These are phyloP conservation scores for Oreochromis mossambicus DNA, from an alignment of 2,797 vertebrate species.

Conservation along the genomic window DNA sequence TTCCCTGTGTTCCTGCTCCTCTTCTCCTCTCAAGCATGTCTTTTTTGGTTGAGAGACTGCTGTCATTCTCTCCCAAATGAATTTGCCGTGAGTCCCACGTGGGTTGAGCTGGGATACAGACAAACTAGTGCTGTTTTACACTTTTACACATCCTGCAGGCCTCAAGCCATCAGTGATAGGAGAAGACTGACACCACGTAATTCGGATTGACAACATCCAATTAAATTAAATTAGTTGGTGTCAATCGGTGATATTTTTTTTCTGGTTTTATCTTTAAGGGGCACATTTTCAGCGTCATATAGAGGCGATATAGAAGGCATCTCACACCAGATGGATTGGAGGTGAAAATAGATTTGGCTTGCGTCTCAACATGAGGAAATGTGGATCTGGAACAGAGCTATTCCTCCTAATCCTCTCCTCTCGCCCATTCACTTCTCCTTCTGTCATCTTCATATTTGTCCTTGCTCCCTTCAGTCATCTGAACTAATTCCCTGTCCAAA, in stretches of 20 bases:
- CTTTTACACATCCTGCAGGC: conserved; percentile 40
- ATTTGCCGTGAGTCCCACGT: conserved; percentile 38
- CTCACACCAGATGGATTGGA: conserved; percentile 68
- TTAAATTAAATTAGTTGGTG: conserved; percentile 62
- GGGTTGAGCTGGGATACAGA: conserved; percentile 42
- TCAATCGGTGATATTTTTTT: conserved; percentile 33
- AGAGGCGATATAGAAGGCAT: conserved; percentile 46
- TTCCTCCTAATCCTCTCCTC: conserved; percentile 53
- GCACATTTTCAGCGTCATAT: conserved; percentile 38
- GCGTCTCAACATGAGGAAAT: conserved; percentile 53
- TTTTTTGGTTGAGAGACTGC: conserved; percentile 58
- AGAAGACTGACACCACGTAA: conserved; percentile 53
- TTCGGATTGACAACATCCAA: conserved; percentile 62
- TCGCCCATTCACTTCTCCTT: conserved; percentile 46
- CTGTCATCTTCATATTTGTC: conserved; percentile 54
- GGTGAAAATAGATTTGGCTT: conserved; percentile 72
- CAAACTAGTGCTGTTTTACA: conserved; percentile 40
- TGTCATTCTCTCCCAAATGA: conserved; percentile 56
- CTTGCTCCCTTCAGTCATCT: conserved; percentile 51
- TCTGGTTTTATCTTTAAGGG: conserved; percentile 6
- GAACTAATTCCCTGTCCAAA: conserved; percentile 40
- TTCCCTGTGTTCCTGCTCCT: conserved; percentile 41
- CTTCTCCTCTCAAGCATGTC: conserved; percentile 57
- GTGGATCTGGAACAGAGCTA: conserved; percentile 53
- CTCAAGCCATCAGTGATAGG: conserved; percentile 19